Base-by-base conservation (phyloP, 2,797 vertebrate species). In the Typhlichthys eigenmanni region DNA sequence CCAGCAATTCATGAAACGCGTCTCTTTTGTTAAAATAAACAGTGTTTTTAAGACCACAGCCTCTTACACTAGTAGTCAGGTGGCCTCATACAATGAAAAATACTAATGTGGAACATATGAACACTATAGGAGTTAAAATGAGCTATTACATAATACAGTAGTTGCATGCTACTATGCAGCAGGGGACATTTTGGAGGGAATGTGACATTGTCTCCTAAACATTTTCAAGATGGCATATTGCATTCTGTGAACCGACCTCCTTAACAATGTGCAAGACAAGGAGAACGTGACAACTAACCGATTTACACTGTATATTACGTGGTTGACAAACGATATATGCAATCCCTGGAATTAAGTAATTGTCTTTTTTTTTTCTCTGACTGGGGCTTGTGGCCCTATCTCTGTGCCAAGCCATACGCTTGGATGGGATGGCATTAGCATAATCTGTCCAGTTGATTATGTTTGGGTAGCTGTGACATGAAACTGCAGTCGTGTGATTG, bases 381-480 rank as follows among this genome's bases (percentile, higher is more conserved):
- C 57, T 54, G 49, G 48, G 55, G 64, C 49, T 45, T 58, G 61
- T 12, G 43, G 47, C 64, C 46, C 47, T 53, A 13, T 73, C 60
- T 14, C 58, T 58, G 64, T 13, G 63, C 58, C n/a, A 61, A 66
- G 61, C 62, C 62, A 60, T 74, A 49, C 66, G 52, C 49, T 29
- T 0, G 17, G 63, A 67, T 58, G 72, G 43, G 71, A 69, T 59
- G 0, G 34, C 75, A 81, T 86, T 84, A 83, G 62, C 78, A 86
- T 88, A 86, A 87, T 86, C 82, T 82, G 74, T 82, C 74, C 71
- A 53, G 74, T 64, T 84, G 83, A 87, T 87, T 85, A 66, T 82
- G 80, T 86, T 83, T 82, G 85, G 76, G 80, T 81, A 75, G 79
- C 58, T 12, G 68, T 78, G 85, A 84, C 85, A 84, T 69, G 64